Conservation (phyloP, 2,113 vertebrate species). For the Toxostoma redivivum region DNA sequence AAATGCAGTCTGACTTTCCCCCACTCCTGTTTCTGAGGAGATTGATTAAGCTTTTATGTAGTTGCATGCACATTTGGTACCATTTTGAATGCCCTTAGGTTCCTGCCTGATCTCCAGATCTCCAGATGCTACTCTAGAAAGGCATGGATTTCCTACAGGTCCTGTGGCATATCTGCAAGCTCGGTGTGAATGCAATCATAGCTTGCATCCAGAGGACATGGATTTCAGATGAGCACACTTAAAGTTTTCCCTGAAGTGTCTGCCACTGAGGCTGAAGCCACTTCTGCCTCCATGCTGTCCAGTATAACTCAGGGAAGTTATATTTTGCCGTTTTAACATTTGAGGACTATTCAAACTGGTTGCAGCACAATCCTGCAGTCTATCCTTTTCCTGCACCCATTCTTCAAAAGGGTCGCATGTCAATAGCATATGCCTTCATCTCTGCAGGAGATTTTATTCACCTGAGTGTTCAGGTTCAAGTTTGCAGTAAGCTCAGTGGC, state of each 20-base stretch:
- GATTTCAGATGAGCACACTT: background rate
- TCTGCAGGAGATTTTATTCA: background rate
- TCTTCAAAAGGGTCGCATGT: background rate
- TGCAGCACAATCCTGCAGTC: background rate
- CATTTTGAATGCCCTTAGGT: background rate
- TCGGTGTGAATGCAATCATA: background rate
- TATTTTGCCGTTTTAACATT: background rate
- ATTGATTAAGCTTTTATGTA: background rate
- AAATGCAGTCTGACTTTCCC: background rate
- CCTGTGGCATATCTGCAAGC: background rate
- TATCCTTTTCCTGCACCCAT: background rate
- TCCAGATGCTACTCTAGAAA: background rate
- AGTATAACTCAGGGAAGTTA: background rate
- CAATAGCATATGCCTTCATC: background rate
- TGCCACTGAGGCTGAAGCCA: background rate
- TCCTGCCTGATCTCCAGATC: background rate
- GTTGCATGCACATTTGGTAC: background rate
- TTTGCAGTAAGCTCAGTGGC: background rate
- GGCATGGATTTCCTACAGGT: rapidly evolving
- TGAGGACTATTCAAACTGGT: background rate
- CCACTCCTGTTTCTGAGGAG: background rate
- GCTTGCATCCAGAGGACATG: background rate
- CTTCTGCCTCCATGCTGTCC: background rate
- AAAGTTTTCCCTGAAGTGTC: background rate
- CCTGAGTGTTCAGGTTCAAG: background rate